A percentile compares a stretch with the other conserved stretches of the same genome.
Conservation (phyloP, 2,888 invertebrate species). For the Phaonia tiefii region DNA sequence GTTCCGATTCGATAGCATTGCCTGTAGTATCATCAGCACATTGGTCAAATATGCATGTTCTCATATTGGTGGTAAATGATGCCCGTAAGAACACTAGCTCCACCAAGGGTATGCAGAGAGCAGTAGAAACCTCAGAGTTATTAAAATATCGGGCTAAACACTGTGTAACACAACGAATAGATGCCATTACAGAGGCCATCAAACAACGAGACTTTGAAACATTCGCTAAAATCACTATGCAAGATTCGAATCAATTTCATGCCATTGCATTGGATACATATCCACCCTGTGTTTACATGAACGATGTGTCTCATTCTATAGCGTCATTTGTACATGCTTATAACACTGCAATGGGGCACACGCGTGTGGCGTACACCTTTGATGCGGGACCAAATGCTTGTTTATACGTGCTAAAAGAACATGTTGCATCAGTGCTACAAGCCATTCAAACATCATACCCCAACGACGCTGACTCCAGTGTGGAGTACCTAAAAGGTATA, state of each 20-base stretch:
- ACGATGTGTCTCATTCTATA: constrained; percentile 91
- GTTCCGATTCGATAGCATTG: constrained; percentile 88
- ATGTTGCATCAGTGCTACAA: constrained; percentile 86
- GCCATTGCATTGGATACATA: constrained; percentile 95
- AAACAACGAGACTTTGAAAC: constrained; percentile 86
- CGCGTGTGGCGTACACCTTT: constrained; percentile 96
- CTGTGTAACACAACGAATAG: constrained; percentile 87
- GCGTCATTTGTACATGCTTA: constrained; percentile 90
- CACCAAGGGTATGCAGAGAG: constrained; percentile 92
- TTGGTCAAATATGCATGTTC: constrained; percentile 94
- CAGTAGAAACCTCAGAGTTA: constrained; percentile 90
- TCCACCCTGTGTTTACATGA: constrained; percentile 97
- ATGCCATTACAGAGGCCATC: constrained; percentile 81
- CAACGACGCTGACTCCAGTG: constrained; percentile 78
- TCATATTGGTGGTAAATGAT: constrained; percentile 94
- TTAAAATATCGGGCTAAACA: constrained; percentile 87
- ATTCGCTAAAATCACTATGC: constrained; percentile 97
- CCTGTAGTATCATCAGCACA: constrained; percentile 87
- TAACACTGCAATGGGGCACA: constrained; percentile 85
- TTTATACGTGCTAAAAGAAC: constrained; percentile 89
- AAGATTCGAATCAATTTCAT: constrained; percentile 98
- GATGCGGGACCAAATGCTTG: constrained; percentile 99
- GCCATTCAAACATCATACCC: constrained; percentile 89
- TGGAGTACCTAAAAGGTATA: constrained; percentile 84
- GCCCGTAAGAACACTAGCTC: constrained; percentile 91